These are phyloP conservation scores for Arctia plantaginis DNA, from an alignment of 2,888 invertebrate species.

Conservation along the genomic window DNA sequence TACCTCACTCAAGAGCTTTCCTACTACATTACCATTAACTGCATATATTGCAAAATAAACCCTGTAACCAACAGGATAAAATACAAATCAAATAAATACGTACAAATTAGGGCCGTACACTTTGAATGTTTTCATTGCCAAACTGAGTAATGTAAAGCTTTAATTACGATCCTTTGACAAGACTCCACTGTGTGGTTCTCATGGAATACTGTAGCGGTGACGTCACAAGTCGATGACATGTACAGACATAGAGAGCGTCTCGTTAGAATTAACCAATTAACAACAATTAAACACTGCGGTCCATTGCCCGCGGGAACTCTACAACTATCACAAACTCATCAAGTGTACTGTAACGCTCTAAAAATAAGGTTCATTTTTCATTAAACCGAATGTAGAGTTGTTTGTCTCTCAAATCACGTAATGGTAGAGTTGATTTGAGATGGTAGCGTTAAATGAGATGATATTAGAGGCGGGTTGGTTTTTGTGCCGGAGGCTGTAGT, in stretches of 20 bases:
- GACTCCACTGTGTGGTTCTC: conserved; percentile 19
- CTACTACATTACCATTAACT: neutral
- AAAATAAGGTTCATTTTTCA: conserved; percentile 19
- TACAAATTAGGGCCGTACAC: neutral
- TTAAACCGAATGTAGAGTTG: neutral
- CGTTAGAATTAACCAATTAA: conserved; percentile 79
- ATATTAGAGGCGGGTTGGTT: conserved; percentile 58
- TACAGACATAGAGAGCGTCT: conserved; percentile 49
- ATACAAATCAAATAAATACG: neutral
- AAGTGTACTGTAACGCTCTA: neutral
- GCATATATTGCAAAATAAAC: neutral
- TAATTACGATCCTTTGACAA: conserved; percentile 13
- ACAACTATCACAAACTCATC: neutral
- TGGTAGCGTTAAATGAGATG: conserved; percentile 69
- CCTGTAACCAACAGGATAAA: neutral
- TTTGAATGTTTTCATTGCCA: conserved; percentile 16
- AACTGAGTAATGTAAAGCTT: conserved; percentile 5
- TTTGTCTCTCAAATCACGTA: conserved; percentile 58
- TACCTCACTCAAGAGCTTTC: conserved; percentile 15
- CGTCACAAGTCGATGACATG: conserved; percentile 36
- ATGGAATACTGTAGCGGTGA: conserved; percentile 27
- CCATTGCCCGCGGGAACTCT: conserved; percentile 37
- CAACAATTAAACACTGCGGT: conserved; percentile 65
- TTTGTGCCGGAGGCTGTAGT: conserved; percentile 34
- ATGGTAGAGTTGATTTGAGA: conserved; percentile 69